Base-by-base conservation (phyloP, 1,140 invertebrate genomes). In the Ctenoplectra terminalis region DNA sequence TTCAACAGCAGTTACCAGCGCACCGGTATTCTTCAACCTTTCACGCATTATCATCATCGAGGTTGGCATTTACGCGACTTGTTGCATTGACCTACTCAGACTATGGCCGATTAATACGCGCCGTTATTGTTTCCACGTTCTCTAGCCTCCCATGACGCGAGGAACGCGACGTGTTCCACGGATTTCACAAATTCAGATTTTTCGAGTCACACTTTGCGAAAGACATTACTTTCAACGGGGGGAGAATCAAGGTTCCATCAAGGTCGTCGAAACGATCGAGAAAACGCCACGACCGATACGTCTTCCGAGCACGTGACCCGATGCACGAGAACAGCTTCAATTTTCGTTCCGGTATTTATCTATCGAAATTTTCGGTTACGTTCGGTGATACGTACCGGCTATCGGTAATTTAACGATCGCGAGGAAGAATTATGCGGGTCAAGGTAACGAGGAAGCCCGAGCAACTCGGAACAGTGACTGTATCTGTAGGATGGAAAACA, bases 21-120 rank as follows among this genome's bases (percentile, higher is more conserved):
- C 70, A 37, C 58, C 76, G 73, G 77, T 86, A 84, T 88, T 90
- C 87, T 77, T 90, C 88, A 88, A 90, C 87, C 89, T 90, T 91
- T 90, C 85, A 85, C 82, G 80, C 70, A 87, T 90, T 89, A 91
- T 86, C 87, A 81, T 88, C 74, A 61, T 50, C 71, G 73, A 82
- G 79, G 66, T 80, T 83, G 84, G 82, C 86, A 86, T 88, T 90
- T 90, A 83, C 82, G 82, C 88, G 90, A 92, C 91, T 91, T 91
- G 90, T 92, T 92, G 91, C 91, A 92, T 91, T 92, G 91, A 90
- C 87, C 81, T 80, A 89, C 81, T 84, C 81, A 58, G 63, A 48
- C 73, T 58, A 43, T 31, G 66, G 67, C 20, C 76, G 82, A 86
- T 87, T 80, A 81, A 84, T 58, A 66, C 73, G 66, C 64, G 50